Conservation (phyloP, 2,797 vertebrate species). For the Psittacula derbiana region DNA sequence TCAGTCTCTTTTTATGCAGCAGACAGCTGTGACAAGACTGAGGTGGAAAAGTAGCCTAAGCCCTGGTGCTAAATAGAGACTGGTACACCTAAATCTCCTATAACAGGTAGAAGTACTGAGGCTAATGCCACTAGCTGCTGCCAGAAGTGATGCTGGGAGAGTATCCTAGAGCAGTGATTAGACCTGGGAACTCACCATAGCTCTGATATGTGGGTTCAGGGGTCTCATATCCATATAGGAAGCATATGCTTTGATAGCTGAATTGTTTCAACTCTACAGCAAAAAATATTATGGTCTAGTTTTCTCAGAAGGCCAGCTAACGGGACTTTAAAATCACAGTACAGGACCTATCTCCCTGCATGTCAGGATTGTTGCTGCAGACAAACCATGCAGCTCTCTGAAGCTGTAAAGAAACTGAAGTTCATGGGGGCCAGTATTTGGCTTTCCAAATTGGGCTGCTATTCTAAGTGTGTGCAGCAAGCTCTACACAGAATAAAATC, state of each 20-base stretch:
- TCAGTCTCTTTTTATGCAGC: conserved; percentile 46
- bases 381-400: not conserved
- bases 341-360: fast-evolving
- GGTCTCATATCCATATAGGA: not conserved
- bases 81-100: not conserved
- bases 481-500: not conserved
- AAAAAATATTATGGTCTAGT: not conserved
- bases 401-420: not conserved
- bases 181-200: not conserved
- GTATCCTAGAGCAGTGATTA: not conserved
- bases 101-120: not conserved
- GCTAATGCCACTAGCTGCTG: not conserved
- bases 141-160: not conserved
- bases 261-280: not conserved
- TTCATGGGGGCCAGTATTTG: not conserved
- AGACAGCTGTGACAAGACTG: conserved; percentile 53
- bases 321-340: not conserved
- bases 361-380: not conserved
- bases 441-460: not conserved
- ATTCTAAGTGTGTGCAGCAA: not conserved
- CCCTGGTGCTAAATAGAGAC: not conserved
- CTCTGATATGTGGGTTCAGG: not conserved
- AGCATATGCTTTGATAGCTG: not conserved
- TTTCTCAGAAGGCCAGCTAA: not conserved
- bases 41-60: conserved; percentile 46